Evolutionary conservation across 1,140 invertebrate species (phyloP).

Genomic region (Dreissena rostriformis): DNA sequence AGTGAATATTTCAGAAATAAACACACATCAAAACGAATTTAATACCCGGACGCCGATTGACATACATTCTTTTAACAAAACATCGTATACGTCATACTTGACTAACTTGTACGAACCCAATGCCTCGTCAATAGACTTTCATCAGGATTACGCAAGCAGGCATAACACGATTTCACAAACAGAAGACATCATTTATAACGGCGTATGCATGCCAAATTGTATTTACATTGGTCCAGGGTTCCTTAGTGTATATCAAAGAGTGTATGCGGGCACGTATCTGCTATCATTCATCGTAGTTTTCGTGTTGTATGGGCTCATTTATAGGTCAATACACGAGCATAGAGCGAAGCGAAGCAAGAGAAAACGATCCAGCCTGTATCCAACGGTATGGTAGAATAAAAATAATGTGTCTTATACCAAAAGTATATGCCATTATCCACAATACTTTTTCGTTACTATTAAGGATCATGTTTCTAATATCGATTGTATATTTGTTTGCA

Average conservation of each 20-base stretch:
- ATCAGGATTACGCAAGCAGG: neutral
- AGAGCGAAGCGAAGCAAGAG: slow-evolving; percentile 64
- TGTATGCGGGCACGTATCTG: slow-evolving; percentile 68
- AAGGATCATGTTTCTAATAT: too few species aligned
- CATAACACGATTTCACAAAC: too few species aligned
- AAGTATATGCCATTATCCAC: too few species aligned
- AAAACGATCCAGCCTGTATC: slow-evolving; percentile 60
- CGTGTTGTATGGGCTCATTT: slow-evolving; percentile 69
- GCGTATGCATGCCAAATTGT: slow-evolving; percentile 60
- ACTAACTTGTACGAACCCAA: too few species aligned
- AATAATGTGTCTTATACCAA: too few species aligned
- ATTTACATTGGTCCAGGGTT: slow-evolving; percentile 60
- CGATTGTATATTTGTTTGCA: too few species aligned
- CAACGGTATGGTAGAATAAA: neutral
- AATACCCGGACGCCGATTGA: too few species aligned
- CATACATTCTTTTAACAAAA: too few species aligned
- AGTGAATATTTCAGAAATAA: too few species aligned
- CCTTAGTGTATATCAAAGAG: slow-evolving; percentile 63
- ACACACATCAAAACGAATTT: too few species aligned
- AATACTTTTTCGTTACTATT: too few species aligned
- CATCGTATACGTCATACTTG: too few species aligned
- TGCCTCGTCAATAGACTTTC: neutral
- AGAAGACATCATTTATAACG: slow-evolving; percentile 51
- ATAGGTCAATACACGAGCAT: slow-evolving; percentile 63
- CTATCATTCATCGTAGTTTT: slow-evolving; percentile 65